Conservation (phyloP, 53 echinoderm and acorn worm species). For the Patiria pectinifera region DNA sequence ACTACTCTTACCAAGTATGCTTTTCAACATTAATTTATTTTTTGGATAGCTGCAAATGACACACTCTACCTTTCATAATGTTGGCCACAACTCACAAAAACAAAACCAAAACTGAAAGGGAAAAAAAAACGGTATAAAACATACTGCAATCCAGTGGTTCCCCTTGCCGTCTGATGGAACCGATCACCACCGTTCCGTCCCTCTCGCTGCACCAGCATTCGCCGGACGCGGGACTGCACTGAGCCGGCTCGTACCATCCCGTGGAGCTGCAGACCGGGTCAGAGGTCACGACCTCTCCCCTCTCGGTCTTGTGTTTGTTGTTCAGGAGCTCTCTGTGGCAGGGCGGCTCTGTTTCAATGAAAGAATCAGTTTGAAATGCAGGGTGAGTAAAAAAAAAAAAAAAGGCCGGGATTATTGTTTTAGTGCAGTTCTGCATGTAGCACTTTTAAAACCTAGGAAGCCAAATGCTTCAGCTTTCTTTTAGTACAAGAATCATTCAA, state of each 20-base stretch:
- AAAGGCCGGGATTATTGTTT: too few species aligned
- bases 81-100: too few species aligned
- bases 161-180: conserved; percentile 20
- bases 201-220: conserved; percentile 76
- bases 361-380: background rate
- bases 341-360: conserved; percentile 56
- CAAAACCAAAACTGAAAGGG: too few species aligned
- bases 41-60: too few species aligned
- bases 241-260: conserved; percentile 61
- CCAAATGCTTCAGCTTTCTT: too few species aligned
- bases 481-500: too few species aligned
- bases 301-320: conserved; percentile 37
- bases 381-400: too few species aligned
- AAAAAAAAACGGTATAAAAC: background rate
- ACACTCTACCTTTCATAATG: too few species aligned
- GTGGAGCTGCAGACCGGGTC: conserved; percentile 61
- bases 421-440: too few species aligned
- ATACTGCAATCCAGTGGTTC: conserved; percentile 63
- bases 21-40: too few species aligned
- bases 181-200: conserved; percentile 67
- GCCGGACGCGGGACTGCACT: conserved; percentile 57
- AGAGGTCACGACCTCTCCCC: conserved; percentile 53
- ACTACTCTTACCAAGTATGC: too few species aligned
- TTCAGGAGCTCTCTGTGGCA: conserved; percentile 52
- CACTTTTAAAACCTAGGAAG: too few species aligned